Evolutionary conservation across 2,888 invertebrate species (phyloP), one percentile per base, ranked within the genome.

Genomic region (Sabellastarte sp.): DNA sequence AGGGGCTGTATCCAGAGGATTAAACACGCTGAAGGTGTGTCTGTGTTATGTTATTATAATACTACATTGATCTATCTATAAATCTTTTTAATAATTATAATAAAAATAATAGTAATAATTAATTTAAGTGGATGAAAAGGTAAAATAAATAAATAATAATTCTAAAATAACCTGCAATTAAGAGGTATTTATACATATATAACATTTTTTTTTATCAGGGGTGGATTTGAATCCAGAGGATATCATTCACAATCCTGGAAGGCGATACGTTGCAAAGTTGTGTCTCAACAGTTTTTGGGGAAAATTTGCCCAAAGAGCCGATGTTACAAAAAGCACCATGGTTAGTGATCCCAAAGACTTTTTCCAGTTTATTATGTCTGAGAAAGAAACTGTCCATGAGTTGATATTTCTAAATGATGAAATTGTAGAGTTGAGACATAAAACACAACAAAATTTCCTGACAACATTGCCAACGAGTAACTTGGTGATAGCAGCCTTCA

Each of bases 401-500:
- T 33, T 61, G 28, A 26, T 1, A 2, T 53, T 57, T n/a, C 32
- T 61, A 1, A 4, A 4, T 20, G n/a, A 32, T 4, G 50, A 57
- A 10, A 3, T 57, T 5, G n/a, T 61, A 1, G 26, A 3, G 5
- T 2, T 61, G 4, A 1, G 51, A n/a, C 57, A 30, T 20, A 3
- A 1, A 4, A 2, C 10, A 4, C 26, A 3, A 29, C 2, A 57
- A 2, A 31, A 57, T 5, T 33, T 57, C 26, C n/a, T 32, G 2
- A 15, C 15, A 5, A 3, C 3, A 2, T 29, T 4, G 2, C 10
- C 5, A 1, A 24, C 30, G 24, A 61, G 57, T 3, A 61, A 61
- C 29, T 32, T 61, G 2, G 32, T 76, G 10, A 73, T 85, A 3
- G 84, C 82, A 0, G 74, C 77, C 0, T 83, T 79, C 57, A 80